Base-by-base conservation (phyloP, 1,140 invertebrate genomes). In the Onthophagus taurus region DNA sequence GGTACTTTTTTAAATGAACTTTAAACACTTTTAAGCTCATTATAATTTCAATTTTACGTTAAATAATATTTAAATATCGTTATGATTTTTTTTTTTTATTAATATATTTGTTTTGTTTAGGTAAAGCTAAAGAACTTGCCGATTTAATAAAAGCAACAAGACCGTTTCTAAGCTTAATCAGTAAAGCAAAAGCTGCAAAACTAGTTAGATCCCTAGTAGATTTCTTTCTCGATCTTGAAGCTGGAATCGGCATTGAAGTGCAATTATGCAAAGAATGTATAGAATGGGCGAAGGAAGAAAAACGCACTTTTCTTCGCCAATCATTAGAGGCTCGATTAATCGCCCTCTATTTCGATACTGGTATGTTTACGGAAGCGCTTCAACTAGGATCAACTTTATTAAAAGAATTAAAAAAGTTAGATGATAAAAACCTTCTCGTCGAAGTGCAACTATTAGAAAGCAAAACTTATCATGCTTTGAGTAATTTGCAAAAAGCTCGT, bases 111-210 rank as follows among this genome's bases (percentile, higher is more conserved):
- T n/a, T n/a, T n/a, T n/a, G n/a, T n/a, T n/a, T n/a, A n/a, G n/a
- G n/a, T n/a, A 91, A 94, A 64, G 90, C 89, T 45, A 87, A 91
- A 67, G 91, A 95, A 66, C 70, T 98, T 50, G 90, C 90, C 2
- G 83, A 90, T 46, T 72, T 99, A 30, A 97, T 98, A 52, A 89
- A 90, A 70, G 81, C 83, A 41, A 92, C 91, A 11, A 78, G 95
- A 56, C 93, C 94, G 4, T 98, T 98, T 65, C 73, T 99, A 7
- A 82, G 82, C 50, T 72, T 86, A 34, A 92, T 99, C 51, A 97
- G 92, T 59, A 99, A 99, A 72, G 96, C 96, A 16, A 99, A 99
- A 70, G 96, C 97, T 44, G 95, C 95, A 1, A 99, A 99, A 70
- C 70, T 99, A 44, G 94, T 99, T 0, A 78, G 95, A 47, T 87